Evolutionary conservation across 2,113 vertebrate species (phyloP).

Genomic region (Anoplopoma fimbria): DNA sequence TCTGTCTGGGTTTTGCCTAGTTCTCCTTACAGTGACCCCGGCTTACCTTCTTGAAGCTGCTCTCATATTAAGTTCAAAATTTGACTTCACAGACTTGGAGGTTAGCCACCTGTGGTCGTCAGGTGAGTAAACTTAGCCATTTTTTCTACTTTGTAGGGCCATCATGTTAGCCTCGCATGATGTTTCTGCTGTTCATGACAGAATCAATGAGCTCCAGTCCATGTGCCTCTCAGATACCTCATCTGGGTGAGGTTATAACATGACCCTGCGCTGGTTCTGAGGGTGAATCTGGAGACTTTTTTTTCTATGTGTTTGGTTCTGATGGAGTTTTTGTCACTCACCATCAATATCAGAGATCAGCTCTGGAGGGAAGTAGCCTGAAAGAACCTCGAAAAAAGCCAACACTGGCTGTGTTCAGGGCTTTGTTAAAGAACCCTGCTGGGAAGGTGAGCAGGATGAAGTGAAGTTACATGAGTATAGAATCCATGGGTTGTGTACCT

Average conservation of each 20-base stretch:
- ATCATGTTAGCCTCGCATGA: not conserved
- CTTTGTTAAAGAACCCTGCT: slow-evolving; percentile 6
- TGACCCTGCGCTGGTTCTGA: not conserved
- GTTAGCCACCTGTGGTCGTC: slow-evolving; percentile 24
- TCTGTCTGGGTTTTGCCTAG: not conserved
- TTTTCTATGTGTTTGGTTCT: not conserved
- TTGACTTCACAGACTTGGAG: slow-evolving; percentile 8
- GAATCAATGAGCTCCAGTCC: not conserved
- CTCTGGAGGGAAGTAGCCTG: not conserved
- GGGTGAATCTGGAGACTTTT: slow-evolving; percentile 9
- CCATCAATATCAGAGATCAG: slow-evolving; percentile 1
- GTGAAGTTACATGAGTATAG: not conserved
- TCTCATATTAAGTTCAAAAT: slow-evolving; percentile 23
- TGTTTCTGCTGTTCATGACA: not conserved
- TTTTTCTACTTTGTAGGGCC: not conserved
- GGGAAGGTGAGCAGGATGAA: slow-evolving; percentile 13
- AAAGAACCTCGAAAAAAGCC: slow-evolving; percentile 13
- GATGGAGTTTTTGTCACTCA: slow-evolving; percentile 19
- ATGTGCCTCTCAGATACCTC: not conserved
- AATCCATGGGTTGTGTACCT: not conserved
- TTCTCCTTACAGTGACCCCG: slow-evolving; percentile 4
- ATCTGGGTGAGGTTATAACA: not conserved
- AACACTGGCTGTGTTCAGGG: not conserved
- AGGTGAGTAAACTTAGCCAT: not conserved
- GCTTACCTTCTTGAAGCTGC: not conserved